Base-by-base conservation (phyloP, 2,888 invertebrate species). In the Proisotoma minuta region DNA sequence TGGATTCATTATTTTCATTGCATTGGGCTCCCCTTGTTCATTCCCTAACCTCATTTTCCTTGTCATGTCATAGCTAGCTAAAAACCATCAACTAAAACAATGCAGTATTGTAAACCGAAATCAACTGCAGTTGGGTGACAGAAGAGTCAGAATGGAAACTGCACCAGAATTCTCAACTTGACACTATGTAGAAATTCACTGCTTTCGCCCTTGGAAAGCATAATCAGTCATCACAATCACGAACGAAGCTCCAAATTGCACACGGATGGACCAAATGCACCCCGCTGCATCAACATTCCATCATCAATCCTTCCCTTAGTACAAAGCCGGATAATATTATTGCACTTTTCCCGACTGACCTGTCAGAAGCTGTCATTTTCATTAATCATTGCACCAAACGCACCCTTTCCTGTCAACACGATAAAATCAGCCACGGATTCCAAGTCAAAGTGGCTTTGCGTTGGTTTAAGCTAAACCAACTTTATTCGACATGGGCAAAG, bases 1-100 rank as follows among this genome's bases (percentile, higher is more conserved):
- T 60, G 56, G 54, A 60, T 54, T 60, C 60, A 60, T 60, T 60
- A 60, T 60, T 60, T 60, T 48, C 56, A 47, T 60, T 54, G 39
- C 53, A 26, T 47, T 47, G 29, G 50, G 50, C 50, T 59, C 27
- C 51, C 53, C 53, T 59, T 34, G 39, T 34, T 48, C 50, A 50
- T 58, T 59, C 59, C 26, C 59, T 20, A 28, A 26, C 3, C 18
- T 28, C 39, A 52, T 15, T 51, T 52, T 59, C 57, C 40, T 48
- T 57, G 53, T 60, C 58, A 43, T 43, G n/a, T 43, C 43, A 34
- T 34, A 8, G 8, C 34, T 10, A 10, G 34, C 34, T 15, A 34
- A 34, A 8, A 10, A 10, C 20, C 43, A 12, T n/a, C 43, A 43
- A n/a, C 43, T 18, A 43, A 43, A 43, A n/a, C n/a, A n/a, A n/a